Evolutionary conservation across 2,113 vertebrate species (phyloP).

Genomic region (Cyprinodon tularosa): DNA sequence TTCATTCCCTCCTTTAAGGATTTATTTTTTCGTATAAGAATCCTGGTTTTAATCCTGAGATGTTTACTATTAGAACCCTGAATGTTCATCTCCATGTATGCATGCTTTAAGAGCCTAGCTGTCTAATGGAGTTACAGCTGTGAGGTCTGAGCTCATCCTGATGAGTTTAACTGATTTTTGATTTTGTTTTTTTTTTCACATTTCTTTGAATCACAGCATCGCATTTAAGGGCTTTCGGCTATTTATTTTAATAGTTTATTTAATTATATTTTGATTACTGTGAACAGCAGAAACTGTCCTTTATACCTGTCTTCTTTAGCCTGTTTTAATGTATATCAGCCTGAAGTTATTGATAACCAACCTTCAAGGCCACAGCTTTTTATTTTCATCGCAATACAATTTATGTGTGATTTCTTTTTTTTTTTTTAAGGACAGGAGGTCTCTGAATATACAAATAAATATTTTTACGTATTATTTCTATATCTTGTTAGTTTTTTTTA

Average conservation of each 20-base stretch:
- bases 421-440: not conserved
- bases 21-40: not conserved
- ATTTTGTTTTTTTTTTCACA: too few species aligned
- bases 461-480: not conserved
- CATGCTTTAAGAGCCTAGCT: not conserved
- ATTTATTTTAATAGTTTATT: not conserved
- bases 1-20: constrained; percentile 3
- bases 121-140: too few species aligned
- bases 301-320: not conserved
- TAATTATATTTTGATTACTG: not conserved
- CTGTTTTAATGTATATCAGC: not conserved
- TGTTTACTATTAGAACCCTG: not conserved
- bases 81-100: not conserved
- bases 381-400: not conserved
- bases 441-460: not conserved
- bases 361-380: not conserved
- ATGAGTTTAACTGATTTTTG: not conserved
- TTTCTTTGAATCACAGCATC: not conserved
- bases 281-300: not conserved
- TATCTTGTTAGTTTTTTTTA: not conserved
- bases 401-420: not conserved
- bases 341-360: not conserved
- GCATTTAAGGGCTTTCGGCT: not conserved
- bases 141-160: not conserved
- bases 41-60: not conserved